Evolutionary conservation across 1,140 invertebrate genomes (phyloP).

Genomic region (Drosophila subpulchrella): DNA sequence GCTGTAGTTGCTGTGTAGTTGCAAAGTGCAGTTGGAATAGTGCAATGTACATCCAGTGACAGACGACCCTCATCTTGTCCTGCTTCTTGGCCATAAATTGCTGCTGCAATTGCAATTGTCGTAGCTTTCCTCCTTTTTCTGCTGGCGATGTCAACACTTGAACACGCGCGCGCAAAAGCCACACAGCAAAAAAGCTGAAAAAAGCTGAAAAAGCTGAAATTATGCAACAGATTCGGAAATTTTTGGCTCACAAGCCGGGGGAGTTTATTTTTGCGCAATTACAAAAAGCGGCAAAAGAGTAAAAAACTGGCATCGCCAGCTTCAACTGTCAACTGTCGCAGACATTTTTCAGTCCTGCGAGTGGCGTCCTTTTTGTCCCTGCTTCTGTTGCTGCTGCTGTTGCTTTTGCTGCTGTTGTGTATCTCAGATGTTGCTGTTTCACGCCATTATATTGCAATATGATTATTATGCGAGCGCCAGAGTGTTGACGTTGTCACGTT

Average conservation of each 20-base stretch:
- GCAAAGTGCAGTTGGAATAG: neutral
- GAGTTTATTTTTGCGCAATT: constrained; percentile 79
- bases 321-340: constrained; percentile 77
- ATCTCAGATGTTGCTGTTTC: constrained; percentile 53
- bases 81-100: constrained; percentile 62
- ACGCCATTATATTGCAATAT: constrained; percentile 80
- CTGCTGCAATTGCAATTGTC: constrained; percentile 70
- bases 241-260: constrained; percentile 51
- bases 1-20: constrained; percentile 1
- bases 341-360: constrained; percentile 48
- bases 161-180: constrained; percentile 70
- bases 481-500: constrained; percentile 81
- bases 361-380: constrained; percentile 38
- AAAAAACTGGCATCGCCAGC: constrained; percentile 59
- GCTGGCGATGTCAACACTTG: constrained; percentile 73
- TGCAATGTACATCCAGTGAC: constrained; percentile 33
- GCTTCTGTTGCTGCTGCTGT: constrained; percentile 18
- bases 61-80: constrained; percentile 38
- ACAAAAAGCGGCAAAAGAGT: constrained; percentile 60
- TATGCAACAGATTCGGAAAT: constrained; percentile 77
- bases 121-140: constrained; percentile 4
- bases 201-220: constrained; percentile 43
- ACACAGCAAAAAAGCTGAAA: constrained; percentile 21
- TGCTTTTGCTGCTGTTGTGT: constrained; percentile 15
- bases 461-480: constrained; percentile 79